Base-by-base conservation (phyloP, 2,113 vertebrate genomes). In the Sisor rabdophorus region DNA sequence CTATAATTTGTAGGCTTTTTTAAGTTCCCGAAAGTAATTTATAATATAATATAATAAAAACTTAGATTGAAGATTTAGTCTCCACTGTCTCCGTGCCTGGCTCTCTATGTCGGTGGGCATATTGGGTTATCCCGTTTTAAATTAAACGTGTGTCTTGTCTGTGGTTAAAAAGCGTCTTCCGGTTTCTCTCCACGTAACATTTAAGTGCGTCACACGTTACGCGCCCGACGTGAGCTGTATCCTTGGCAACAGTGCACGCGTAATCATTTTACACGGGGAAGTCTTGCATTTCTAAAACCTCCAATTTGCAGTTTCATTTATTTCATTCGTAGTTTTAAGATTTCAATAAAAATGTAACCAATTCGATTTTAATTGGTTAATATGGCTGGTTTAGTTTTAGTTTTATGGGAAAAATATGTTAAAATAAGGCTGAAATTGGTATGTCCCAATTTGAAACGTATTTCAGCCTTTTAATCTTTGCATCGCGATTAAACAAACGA, bases 181-280 rank as follows among this genome's bases (percentile, higher is more conserved):
- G 71, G 71, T 73, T 73, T 59, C 54, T 26, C 71, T 44, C 47
- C 36, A 28, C 54, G 71, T 73, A 59, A 60, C 44, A 73, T 20
- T 73, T 9, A 48, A 48, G 22, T 59, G 71, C 71, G 71, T 73
- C 71, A 73, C 24, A 73, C 40, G 55, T 73, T 28, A 73, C 71
- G 71, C 55, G 59, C 22, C 28, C 11, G 26, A 59, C 71, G 71
- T 48, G 2, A 22, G 7, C 36, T 19, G 32, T 47, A 48, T 24
- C 54, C 71, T 28, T 47, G 71, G 32, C 24, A 73, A 73, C 55
- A 36, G 47, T 10, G 24, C 47, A 69, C 65, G 65, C 65, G 65
- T 47, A 17, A 11, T 48, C 64, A 48, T 67, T 72, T 72, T 22
- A 58, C 70, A 56, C 13, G 4, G 22, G 15, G 20, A 24, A 65